These are phyloP conservation scores for Elegia similella DNA, from an alignment of 2,888 invertebrate species.

Conservation along the genomic window DNA sequence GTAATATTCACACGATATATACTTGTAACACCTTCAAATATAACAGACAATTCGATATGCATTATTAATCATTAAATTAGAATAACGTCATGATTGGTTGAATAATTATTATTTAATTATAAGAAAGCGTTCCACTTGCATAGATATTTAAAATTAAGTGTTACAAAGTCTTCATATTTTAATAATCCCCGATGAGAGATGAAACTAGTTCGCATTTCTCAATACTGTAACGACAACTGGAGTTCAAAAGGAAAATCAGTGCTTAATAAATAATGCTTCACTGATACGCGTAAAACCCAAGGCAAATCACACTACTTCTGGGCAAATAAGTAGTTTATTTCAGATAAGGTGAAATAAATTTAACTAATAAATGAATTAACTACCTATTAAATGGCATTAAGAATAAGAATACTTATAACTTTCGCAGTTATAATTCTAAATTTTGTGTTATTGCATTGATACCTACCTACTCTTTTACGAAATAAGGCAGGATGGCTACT, in stretches of 20 bases:
- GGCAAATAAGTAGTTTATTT: background rate
- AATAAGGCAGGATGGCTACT: constrained; percentile 21
- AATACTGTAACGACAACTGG: constrained; percentile 5
- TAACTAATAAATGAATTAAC: too few relatives aligned
- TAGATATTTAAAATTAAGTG: too few relatives aligned
- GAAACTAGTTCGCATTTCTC: background rate
- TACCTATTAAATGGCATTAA: too few relatives aligned
- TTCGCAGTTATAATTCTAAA: too few relatives aligned
- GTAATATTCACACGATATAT: too few relatives aligned
- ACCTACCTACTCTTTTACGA: background rate
- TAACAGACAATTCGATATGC: background rate
- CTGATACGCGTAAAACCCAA: background rate
- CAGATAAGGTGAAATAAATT: background rate
- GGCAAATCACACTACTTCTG: background rate
- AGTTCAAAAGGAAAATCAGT: background rate
- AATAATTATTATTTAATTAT: too few relatives aligned
- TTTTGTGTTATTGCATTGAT: too few relatives aligned
- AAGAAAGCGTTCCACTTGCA: too few relatives aligned
- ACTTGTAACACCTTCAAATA: too few relatives aligned
- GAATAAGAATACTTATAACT: too few relatives aligned
- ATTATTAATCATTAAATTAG: background rate
- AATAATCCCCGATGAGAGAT: background rate
- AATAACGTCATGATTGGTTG: too few relatives aligned
- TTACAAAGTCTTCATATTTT: too few relatives aligned
- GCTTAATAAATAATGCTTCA: background rate